Percentiles rank a stretch among this genome's conserved stretches.
These are phyloP conservation scores for Brachyopa scutellaris DNA, from an alignment of 2,888 invertebrate genomes.

Conservation along the genomic window DNA sequence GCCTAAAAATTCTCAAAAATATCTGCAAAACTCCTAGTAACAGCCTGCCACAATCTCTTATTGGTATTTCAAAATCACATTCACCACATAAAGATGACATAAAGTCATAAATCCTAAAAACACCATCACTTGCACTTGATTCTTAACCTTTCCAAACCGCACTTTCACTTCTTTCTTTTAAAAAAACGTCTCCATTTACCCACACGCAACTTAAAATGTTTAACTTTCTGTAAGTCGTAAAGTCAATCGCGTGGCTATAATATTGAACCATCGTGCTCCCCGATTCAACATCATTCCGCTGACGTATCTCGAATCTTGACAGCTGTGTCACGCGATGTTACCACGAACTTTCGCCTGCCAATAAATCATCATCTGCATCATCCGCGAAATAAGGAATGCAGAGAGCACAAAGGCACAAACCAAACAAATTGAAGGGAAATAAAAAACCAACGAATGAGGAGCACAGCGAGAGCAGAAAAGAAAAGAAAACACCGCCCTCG, in stretches of 20 bases:
- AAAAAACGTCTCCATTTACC: conserved; percentile 20
- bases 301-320: conserved; percentile 31
- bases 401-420: not conserved
- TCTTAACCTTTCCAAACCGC: not conserved
- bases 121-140: not conserved
- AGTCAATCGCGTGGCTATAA: conserved; percentile 45
- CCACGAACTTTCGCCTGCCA: conserved; percentile 44
- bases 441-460: not conserved
- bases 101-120: too few relatives aligned
- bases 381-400: conserved; percentile 6
- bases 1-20: too few relatives aligned
- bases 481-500: not conserved
- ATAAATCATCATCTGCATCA: conserved; percentile 50
- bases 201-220: not conserved
- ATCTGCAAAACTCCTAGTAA: too few relatives aligned
- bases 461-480: not conserved
- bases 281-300: conserved; percentile 8
- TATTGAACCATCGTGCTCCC: conserved; percentile 24
- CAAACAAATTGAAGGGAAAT: conserved; percentile 1
- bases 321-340: conserved; percentile 52
- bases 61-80: too few relatives aligned
- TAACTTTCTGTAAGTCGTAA: conserved; percentile 30
- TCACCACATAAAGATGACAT: too few relatives aligned
- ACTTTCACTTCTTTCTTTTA: not conserved
- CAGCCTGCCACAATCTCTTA: too few relatives aligned